Percentiles rank a stretch among this genome's conserved stretches.
Conservation (phyloP, 2,888 invertebrate genomes). For the Argyra leucocephala region DNA sequence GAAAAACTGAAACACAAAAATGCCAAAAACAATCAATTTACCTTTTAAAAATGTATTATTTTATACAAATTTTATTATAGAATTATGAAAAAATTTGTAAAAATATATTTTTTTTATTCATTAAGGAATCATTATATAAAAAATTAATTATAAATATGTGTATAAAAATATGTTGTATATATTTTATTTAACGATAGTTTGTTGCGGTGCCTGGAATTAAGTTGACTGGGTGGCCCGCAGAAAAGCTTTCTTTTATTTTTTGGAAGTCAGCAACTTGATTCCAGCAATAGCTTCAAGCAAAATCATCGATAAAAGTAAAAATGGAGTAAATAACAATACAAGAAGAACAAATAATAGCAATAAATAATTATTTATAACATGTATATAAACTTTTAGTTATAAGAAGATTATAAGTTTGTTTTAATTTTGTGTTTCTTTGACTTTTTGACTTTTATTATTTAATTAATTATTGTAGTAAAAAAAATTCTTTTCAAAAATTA, state of each 20-base stretch:
- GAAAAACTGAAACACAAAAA: neutral
- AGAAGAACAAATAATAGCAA: too few relatives aligned
- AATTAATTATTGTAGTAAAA: too few relatives aligned
- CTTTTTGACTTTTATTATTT: too few relatives aligned
- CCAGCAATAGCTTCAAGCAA: constrained; percentile 40
- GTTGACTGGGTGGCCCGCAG: constrained; percentile 45
- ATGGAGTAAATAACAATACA: too few relatives aligned
- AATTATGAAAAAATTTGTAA: neutral
- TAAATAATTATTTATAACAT: too few relatives aligned
- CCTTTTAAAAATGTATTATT: constrained; percentile 6
- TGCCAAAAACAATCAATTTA: constrained; percentile 1
- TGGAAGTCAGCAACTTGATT: constrained; percentile 45
- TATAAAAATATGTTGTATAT: too few relatives aligned
- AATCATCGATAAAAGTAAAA: constrained; percentile 18
- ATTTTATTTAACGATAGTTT: constrained; percentile 17
- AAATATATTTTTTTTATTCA: neutral
- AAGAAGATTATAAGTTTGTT: too few relatives aligned
- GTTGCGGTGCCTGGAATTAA: constrained; percentile 45
- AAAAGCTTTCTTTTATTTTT: constrained; percentile 30
- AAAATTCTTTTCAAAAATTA: too few relatives aligned
- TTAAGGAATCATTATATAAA: too few relatives aligned
- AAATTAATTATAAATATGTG: too few relatives aligned
- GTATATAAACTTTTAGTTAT: too few relatives aligned
- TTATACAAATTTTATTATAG: constrained; percentile 1
- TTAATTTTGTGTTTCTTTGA: too few relatives aligned